Evolutionary conservation across 1,140 invertebrate species (phyloP).

Genomic region (Platyura marginata): DNA sequence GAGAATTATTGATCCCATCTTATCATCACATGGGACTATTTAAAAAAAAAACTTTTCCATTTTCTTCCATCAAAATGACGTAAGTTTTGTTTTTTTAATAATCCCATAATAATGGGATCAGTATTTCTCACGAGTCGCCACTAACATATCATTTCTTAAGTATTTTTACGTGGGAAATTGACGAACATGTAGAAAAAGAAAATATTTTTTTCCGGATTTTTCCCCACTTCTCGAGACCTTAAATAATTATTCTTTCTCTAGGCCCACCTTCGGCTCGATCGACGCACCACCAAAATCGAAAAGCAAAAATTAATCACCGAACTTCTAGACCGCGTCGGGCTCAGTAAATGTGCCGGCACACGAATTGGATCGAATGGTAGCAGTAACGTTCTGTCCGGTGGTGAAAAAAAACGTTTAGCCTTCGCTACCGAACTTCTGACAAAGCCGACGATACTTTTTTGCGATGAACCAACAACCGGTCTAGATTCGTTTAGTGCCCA

Average conservation of each 20-base stretch:
- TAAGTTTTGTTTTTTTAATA: too few relatives aligned
- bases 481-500: constrained; percentile 84
- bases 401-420: constrained; percentile 80
- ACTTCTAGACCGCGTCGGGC: constrained; percentile 50
- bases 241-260: too few relatives aligned
- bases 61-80: too few relatives aligned
- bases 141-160: too few relatives aligned
- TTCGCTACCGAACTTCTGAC: constrained; percentile 89
- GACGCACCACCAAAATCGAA: constrained; percentile 32
- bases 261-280: constrained; percentile 65
- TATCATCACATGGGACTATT: neutral
- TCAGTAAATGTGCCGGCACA: constrained; percentile 46
- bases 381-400: constrained; percentile 78
- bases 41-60: neutral
- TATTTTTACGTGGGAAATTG: too few relatives aligned
- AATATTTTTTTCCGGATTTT: too few relatives aligned
- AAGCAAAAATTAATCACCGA: constrained; percentile 46
- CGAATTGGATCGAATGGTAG: constrained; percentile 51
- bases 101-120: too few relatives aligned
- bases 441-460: constrained; percentile 82
- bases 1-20: too few relatives aligned
- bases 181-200: too few relatives aligned
- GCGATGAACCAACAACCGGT: constrained; percentile 91
- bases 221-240: too few relatives aligned
- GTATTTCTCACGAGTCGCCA: too few relatives aligned